Evolutionary conservation across 2,888 invertebrate genomes (phyloP).

Genomic region (Lydus trimaculatus): DNA sequence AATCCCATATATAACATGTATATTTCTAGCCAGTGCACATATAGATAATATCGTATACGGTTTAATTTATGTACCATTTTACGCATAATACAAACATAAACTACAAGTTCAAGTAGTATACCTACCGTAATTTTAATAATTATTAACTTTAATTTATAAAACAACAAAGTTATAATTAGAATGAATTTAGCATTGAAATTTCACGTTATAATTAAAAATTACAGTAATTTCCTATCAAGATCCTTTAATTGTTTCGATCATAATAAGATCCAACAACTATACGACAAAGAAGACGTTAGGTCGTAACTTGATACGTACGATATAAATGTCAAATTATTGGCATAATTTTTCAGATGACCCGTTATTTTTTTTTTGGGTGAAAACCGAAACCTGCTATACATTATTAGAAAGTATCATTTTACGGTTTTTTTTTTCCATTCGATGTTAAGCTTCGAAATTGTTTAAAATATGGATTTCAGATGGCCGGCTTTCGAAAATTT

Average conservation of each 20-base stretch:
- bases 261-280: neutral
- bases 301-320: neutral
- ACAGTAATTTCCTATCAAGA: neutral
- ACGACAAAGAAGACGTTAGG: neutral
- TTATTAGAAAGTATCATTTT: neutral
- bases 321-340: neutral
- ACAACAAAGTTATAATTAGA: neutral
- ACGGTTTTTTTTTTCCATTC: neutral
- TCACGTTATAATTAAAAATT: constrained; percentile 8
- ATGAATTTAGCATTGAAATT: constrained; percentile 7
- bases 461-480: neutral
- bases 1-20: neutral
- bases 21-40: constrained; percentile 13
- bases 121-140: neutral
- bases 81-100: constrained; percentile 12
- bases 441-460: neutral
- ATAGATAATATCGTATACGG: constrained; percentile 6
- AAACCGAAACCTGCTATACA: neutral
- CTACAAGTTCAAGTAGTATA: neutral
- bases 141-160: neutral
- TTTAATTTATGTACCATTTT: constrained; percentile 13
- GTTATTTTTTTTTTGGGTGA: neutral
- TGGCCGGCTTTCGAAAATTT: neutral
- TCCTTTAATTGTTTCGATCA: neutral
- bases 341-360: neutral